A percentile compares a stretch with the other conserved stretches of the same genome.
Evolutionary conservation across 1,140 invertebrate species (phyloP).

Genomic region (Apis dorsata): DNA sequence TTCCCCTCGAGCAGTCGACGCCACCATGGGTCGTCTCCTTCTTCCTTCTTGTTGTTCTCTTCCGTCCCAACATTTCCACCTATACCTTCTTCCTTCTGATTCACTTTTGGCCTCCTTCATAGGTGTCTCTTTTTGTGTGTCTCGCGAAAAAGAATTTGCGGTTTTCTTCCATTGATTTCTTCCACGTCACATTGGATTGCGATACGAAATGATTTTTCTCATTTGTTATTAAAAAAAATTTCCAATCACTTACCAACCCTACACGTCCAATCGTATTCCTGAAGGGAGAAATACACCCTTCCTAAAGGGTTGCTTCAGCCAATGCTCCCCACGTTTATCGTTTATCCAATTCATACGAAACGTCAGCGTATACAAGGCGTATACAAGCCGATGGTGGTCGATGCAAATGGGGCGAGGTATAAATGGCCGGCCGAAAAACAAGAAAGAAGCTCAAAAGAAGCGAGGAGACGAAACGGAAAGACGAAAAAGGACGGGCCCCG

Average conservation of each 20-base stretch:
- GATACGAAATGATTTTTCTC: neutral
- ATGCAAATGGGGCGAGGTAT: constrained; percentile 21
- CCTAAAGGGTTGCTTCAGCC: neutral
- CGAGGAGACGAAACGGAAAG: constrained; percentile 1
- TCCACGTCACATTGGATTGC: neutral
- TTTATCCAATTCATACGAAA: neutral
- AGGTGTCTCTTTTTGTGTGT: constrained; percentile 2
- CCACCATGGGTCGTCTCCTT: constrained; percentile 36
- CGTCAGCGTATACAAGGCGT: neutral
- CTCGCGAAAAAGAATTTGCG: neutral
- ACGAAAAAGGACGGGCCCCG: constrained; percentile 26
- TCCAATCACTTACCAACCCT: neutral
- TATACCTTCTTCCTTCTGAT: neutral
- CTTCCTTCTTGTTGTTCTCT: constrained; percentile 51
- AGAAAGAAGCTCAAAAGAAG: constrained; percentile 20
- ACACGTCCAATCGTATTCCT: no score
- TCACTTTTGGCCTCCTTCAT: constrained; percentile 25
- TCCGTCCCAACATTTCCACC: constrained; percentile 46
- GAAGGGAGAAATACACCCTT: neutral
- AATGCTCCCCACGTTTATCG: neutral
- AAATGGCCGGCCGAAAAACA: constrained; percentile 22
- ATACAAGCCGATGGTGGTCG: neutral
- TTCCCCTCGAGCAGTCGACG: constrained; percentile 33
- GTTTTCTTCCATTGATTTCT: neutral
- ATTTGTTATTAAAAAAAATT: neutral